Evolutionary conservation across 1,140 invertebrate genomes (phyloP), one percentile per base, ranked within the genome.

Genomic region (Rhagoletis pomonella): DNA sequence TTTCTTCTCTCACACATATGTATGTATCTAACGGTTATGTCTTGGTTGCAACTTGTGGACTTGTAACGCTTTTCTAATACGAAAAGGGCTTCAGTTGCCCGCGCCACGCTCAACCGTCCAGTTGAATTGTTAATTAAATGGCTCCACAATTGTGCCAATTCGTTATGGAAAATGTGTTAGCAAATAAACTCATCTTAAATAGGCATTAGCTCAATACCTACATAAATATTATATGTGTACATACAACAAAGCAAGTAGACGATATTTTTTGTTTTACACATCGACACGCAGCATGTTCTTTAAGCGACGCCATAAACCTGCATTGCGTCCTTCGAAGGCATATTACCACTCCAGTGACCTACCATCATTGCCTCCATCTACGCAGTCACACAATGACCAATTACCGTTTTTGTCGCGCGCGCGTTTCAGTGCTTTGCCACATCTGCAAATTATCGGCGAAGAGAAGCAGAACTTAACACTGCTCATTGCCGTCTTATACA

Each of bases 401-500:
- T 73, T 91, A 67, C 91, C 91, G 9, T 92, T 92, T 86, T 44
- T 92, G n/a, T 87, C 90, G 19, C 89, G 91, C 9, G 89, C 89
- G 3, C 89, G 91, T 0, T 92, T 92, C 67, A 92, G 91, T 84
- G 91, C 91, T n/a, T 81, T 92, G 81, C 91, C 91, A 6, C 91
- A 92, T 65, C 89, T 89, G 55, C 81, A 50, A 19, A 64, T 19
- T 7, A 50, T 73, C 29, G 17, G 59, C 19, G 89, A 89, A 60
- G 89, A 89, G 50, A 88, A 91, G 42, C 89, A 91, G 88, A 92
- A 90, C 73, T 87, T 93, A 0, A 90, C 95, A 17, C 92, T 96
- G 1, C 90, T 96, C 62, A 97, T 96, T 90, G 95, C 96, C 0
- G 94, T 95, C 7, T 93, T 97, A 17, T 97, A 96, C 90, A 95